Evolutionary conservation across 1,140 invertebrate genomes (phyloP), one percentile per base, ranked within the genome.

Genomic region (Cherax destructor): DNA sequence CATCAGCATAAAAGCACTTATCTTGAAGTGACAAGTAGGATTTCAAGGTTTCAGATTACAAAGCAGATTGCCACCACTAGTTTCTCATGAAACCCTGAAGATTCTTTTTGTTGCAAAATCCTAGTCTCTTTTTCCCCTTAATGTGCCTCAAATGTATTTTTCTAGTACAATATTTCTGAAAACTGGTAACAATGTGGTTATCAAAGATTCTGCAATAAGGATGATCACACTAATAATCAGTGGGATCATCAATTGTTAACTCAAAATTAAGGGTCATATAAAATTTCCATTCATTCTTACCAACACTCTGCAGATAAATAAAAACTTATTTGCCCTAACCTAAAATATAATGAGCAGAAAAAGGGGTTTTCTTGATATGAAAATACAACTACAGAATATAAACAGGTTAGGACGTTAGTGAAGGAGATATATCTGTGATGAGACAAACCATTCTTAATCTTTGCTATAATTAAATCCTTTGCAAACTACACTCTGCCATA

Each of bases 311-410:
- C 24, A 72, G 69, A 72, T 72, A 72, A 72, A 72, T 72, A 72
- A 72, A 81, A 65, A 80, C n/a, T n/a, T 72, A 80, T 47, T 77
- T 69, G 77, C 78, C 86, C 49, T 81, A 88, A 88, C 11, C 86
- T 88, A 88, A 47, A 88, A 88, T 69, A 80, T 88, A 88, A 88
- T 88, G 86, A 88, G 86, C 86, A 88, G 78, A 59, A 59, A 88
- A 81, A 84, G 86, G 86, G 86, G 77, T 88, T 88, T 88, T 81
- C 86, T 81, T 72, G 21, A 81, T 80, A 88, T 81, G 65, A 50
- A 81, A 81, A 81, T 81, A 81, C 77, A 72, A 65, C 86, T 80
- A 88, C 11, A 65, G 65, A 88, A 30, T 49, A 69, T 65, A 49
- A 72, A 69, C 18, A 72, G 65, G 86, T 88, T 88, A 88, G 77